Conservation (phyloP, 2,113 vertebrate genomes). For the Aptenodytes forsteri region DNA sequence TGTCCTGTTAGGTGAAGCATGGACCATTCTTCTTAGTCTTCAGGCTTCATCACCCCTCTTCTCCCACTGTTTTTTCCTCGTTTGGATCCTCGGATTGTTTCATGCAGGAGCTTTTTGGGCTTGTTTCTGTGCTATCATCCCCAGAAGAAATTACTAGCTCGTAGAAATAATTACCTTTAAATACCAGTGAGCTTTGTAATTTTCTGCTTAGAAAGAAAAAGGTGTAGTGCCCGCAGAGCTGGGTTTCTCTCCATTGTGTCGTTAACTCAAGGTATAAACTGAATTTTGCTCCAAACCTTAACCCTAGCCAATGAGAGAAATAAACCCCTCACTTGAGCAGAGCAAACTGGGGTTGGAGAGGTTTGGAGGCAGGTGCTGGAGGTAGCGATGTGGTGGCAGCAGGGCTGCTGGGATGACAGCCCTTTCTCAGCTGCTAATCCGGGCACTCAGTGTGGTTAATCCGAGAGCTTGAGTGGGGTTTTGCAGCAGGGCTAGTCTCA, state of each 20-base stretch:
- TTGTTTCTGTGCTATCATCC: background rate
- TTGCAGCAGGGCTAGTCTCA: background rate
- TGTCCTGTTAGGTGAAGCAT: background rate
- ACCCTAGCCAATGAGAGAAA: background rate
- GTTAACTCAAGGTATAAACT: background rate
- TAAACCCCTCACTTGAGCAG: background rate
- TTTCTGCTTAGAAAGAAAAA: background rate
- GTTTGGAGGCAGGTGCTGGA: background rate
- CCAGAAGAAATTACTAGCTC: background rate
- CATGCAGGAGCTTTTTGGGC: background rate
- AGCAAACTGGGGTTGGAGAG: background rate
- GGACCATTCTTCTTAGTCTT: background rate
- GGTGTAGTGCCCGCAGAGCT: background rate
- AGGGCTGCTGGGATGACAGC: background rate
- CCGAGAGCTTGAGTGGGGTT: background rate
- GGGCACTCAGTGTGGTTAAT: background rate
- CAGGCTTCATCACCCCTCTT: background rate
- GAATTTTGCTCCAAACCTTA: background rate
- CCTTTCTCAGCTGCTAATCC: background rate
- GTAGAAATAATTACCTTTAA: background rate
- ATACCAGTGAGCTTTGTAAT: background rate
- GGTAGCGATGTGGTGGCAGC: background rate
- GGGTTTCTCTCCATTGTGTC: background rate
- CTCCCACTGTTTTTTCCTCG: background rate
- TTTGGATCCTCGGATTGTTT: background rate